These are phyloP conservation scores for Rutpela maculata DNA, from an alignment of 2,888 invertebrate genomes.

Conservation along the genomic window DNA sequence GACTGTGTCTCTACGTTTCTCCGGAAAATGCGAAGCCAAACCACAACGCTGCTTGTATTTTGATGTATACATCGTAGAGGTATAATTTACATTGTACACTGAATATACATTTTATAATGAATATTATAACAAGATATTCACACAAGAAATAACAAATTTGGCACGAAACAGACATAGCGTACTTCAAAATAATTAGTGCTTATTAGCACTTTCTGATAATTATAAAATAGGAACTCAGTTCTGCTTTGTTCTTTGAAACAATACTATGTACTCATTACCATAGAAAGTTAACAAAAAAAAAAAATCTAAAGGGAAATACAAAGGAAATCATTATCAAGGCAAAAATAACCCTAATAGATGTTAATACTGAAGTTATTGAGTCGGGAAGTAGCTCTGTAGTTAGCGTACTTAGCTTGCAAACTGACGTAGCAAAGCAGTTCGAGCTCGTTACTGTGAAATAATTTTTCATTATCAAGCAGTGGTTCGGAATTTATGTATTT, in stretches of 20 bases:
- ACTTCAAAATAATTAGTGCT: constrained; percentile 14
- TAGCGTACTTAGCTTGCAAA: too few relatives aligned
- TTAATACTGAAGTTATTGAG: too few relatives aligned
- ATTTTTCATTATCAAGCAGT: too few relatives aligned
- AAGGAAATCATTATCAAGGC: not conserved
- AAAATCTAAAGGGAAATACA: not conserved
- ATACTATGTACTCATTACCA: not conserved
- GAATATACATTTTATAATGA: not conserved
- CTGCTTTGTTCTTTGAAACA: not conserved
- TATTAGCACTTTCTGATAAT: not conserved
- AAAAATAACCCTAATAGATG: too few relatives aligned
- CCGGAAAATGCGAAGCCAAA: not conserved
- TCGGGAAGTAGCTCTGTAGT: too few relatives aligned
- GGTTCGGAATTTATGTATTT: too few relatives aligned
- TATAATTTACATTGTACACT: constrained; percentile 12
- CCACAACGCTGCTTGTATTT: not conserved
- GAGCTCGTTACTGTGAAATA: too few relatives aligned
- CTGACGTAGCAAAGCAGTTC: too few relatives aligned
- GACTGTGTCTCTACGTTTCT: not conserved
- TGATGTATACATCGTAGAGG: constrained; percentile 9
- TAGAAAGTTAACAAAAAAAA: not conserved
- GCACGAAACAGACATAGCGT: constrained; percentile 15
- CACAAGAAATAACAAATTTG: constrained; percentile 13
- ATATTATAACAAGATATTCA: constrained; percentile 19
- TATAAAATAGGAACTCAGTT: not conserved